Evolutionary conservation across 2,888 invertebrate species (phyloP).

Genomic region (Nymphalis urticae): DNA sequence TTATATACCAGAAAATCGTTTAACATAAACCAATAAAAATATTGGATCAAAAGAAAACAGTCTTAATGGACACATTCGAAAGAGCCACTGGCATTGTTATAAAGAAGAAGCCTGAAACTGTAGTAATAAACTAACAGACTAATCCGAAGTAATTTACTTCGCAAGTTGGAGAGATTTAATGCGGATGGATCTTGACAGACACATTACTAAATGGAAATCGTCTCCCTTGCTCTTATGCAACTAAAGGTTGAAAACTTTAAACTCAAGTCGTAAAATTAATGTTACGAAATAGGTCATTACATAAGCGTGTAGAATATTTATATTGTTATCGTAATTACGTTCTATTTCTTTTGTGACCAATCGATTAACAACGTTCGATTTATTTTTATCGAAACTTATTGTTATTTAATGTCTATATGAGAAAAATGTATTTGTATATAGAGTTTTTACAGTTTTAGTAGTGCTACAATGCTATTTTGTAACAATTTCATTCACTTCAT

Average conservation of each 20-base stretch:
- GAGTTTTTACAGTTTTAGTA: not conserved
- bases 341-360: slow-evolving; percentile 5
- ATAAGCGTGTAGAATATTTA: slow-evolving; percentile 1
- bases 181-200: slow-evolving; percentile 40
- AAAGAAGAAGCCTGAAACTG: slow-evolving; percentile 20
- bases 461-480: not conserved
- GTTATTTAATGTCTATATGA: not conserved
- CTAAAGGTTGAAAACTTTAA: not conserved
- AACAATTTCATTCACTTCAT: no score
- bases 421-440: not conserved
- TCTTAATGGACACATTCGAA: not conserved
- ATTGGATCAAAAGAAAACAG: not conserved
- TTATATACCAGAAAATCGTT: not conserved
- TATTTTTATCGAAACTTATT: not conserved
- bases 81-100: not conserved
- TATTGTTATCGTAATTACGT: slow-evolving; percentile 8
- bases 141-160: slow-evolving; percentile 24
- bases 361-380: slow-evolving; percentile 3
- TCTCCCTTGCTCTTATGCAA: slow-evolving; percentile 4
- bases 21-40: not conserved
- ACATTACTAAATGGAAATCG: slow-evolving; percentile 31
- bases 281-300: not conserved
- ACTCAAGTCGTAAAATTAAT: no score
- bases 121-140: slow-evolving; percentile 9
- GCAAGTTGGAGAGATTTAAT: slow-evolving; percentile 43